These are phyloP conservation scores for Morone chrysops DNA, from an alignment of 2,113 vertebrate species.

Conservation along the genomic window DNA sequence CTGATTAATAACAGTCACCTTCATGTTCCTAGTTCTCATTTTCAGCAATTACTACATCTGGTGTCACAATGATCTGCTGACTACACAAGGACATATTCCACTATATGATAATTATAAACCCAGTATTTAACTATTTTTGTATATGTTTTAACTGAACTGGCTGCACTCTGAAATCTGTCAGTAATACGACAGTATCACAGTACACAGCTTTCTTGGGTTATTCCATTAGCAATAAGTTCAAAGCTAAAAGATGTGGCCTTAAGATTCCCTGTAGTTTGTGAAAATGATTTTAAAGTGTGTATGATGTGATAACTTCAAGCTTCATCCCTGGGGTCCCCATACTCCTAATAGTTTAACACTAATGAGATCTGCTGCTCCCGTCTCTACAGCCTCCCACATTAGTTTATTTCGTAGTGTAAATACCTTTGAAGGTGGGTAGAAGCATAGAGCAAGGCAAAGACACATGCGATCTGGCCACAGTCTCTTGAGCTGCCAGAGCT, in stretches of 20 bases:
- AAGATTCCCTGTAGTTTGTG: constrained; percentile 34
- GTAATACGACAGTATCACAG: background rate
- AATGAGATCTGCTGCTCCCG: constrained; percentile 75
- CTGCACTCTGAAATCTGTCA: background rate
- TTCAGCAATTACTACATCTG: background rate
- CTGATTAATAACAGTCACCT: background rate
- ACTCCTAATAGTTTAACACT: constrained; percentile 77
- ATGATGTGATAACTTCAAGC: constrained; percentile 69
- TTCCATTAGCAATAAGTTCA: constrained; percentile 25
- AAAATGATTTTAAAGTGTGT: constrained; percentile 39
- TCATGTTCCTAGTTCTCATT: constrained; percentile 1
- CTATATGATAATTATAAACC: background rate
- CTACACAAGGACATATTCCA: background rate
- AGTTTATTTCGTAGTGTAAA: constrained; percentile 75
- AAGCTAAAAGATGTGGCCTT: constrained; percentile 7
- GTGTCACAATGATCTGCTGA: background rate
- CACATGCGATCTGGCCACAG: constrained; percentile 23
- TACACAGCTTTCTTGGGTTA: constrained; percentile 7
- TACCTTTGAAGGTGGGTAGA: constrained; percentile 70
- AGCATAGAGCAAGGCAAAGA: constrained; percentile 42
- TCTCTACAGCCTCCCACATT: constrained; percentile 65
- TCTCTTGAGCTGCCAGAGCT: constrained; percentile 31
- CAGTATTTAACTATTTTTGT: background rate
- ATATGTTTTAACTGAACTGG: constrained; percentile 2
- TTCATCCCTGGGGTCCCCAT: constrained; percentile 59